phyloP scores from a whole-genome alignment of 2,797 vertebrate genomes.

The Hypotaenidia okinawae region DNA sequence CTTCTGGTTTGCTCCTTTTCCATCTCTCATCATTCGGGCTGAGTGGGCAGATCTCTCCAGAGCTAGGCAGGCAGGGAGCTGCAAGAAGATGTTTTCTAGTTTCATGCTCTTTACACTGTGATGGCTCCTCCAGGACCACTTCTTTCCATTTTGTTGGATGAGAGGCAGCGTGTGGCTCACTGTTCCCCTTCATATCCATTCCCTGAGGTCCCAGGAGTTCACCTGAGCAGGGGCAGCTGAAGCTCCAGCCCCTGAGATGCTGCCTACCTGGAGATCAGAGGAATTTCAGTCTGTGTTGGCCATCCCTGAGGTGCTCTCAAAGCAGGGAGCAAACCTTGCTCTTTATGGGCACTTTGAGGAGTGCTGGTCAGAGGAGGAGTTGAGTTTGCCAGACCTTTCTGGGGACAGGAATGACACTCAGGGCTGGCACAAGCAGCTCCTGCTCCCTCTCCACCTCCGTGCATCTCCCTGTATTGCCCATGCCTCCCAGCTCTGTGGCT shows the following conservation, averaged over 20 bases:
- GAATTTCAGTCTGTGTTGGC: not conserved
- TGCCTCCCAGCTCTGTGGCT: not conserved
- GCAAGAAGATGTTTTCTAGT: not conserved
- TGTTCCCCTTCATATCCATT: not conserved
- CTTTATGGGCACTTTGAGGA: not conserved
- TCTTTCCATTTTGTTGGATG: not conserved
- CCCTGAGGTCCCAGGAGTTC: not conserved
- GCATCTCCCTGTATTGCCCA: rapidly evolving
- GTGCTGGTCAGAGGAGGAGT: not conserved
- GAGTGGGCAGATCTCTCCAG: conserved; percentile 46
- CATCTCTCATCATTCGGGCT: not conserved
- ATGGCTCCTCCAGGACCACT: conserved; percentile 21
- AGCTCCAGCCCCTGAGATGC: not conserved
- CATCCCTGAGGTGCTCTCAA: not conserved
- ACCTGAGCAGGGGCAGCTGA: not conserved
- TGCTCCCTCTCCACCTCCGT: not conserved
- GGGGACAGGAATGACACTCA: not conserved
- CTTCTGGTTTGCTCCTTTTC: conserved; percentile 25
- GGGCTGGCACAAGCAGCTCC: not conserved
- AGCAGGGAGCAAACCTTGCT: not conserved
- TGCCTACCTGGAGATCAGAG: not conserved
- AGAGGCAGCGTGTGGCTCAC: not conserved
- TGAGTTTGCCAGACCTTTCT: not conserved
- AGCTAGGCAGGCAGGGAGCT: not conserved
- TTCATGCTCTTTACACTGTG: not conserved